Percentiles rank a stretch among this genome's conserved stretches.
Evolutionary conservation across 2,888 invertebrate species (phyloP).

Genomic region (Glaucopsyche alexis): DNA sequence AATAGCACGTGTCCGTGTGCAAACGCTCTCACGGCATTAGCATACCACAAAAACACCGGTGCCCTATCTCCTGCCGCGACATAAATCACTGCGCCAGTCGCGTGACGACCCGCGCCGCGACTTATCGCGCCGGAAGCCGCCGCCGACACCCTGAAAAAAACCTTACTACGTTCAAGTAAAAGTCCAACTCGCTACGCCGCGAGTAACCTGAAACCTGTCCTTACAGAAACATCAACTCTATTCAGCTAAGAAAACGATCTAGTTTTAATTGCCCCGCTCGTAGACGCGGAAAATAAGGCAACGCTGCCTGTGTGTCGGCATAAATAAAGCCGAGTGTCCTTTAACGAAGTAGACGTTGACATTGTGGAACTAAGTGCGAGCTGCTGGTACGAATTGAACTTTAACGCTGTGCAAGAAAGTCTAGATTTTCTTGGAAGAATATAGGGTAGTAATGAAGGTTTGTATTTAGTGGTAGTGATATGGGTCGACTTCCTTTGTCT

Average conservation of each 20-base stretch:
- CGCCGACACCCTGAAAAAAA: slow-evolving; percentile 25
- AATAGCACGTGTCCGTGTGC: slow-evolving; percentile 43
- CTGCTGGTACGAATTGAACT: slow-evolving; percentile 56
- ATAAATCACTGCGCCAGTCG: slow-evolving; percentile 77
- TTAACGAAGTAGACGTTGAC: slow-evolving; percentile 77
- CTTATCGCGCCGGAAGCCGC: slow-evolving; percentile 73
- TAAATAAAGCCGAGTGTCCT: slow-evolving; percentile 79
- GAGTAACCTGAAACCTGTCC: slow-evolving; percentile 42
- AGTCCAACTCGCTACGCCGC: slow-evolving; percentile 55
- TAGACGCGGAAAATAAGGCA: slow-evolving; percentile 68
- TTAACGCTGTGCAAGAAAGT: slow-evolving; percentile 54
- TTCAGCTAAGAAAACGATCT: slow-evolving; percentile 50
- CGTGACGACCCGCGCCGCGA: slow-evolving; percentile 73
- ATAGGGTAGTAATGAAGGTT: slow-evolving; percentile 71
- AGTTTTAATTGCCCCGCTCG: slow-evolving; percentile 48
- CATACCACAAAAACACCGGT: slow-evolving; percentile 62
- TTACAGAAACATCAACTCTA: slow-evolving; percentile 57
- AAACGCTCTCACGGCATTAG: slow-evolving; percentile 52
- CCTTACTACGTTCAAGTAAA: slow-evolving; percentile 48
- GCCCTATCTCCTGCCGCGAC: slow-evolving; percentile 75
- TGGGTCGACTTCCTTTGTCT: slow-evolving; percentile 79
- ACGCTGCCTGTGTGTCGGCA: slow-evolving; percentile 76
- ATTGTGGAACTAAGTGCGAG: slow-evolving; percentile 67
- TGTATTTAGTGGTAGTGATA: slow-evolving; percentile 76
- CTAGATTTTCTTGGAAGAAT: slow-evolving; percentile 44